Conservation (phyloP, 2,888 invertebrate species). For the Molanna angustata region DNA sequence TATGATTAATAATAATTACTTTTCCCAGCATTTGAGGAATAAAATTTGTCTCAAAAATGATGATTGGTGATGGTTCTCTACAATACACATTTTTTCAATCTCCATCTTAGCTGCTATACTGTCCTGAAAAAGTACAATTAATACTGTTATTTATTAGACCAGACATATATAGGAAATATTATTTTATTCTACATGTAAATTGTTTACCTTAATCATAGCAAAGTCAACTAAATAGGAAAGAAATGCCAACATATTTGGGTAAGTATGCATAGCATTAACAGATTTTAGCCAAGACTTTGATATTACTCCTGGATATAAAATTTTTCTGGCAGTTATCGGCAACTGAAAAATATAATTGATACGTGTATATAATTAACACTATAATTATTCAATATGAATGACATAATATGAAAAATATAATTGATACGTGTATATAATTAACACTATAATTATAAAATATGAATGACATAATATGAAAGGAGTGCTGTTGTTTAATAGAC, state of each 20-base stretch:
- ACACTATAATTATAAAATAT: too few relatives aligned
- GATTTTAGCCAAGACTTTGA: constrained; percentile 60
- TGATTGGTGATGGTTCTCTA: constrained; percentile 24
- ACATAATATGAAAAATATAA: too few relatives aligned
- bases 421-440: too few relatives aligned
- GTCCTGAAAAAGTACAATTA: constrained; percentile 22
- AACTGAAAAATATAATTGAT: constrained; percentile 39
- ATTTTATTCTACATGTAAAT: too few relatives aligned
- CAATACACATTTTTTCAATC: constrained; percentile 35
- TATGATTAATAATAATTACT: too few relatives aligned
- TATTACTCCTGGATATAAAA: constrained; percentile 55
- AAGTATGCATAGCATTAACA: constrained; percentile 57
- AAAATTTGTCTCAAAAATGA: constrained; percentile 18
- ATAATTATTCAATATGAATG: too few relatives aligned
- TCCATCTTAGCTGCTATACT: constrained; percentile 36
- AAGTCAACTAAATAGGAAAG: constrained; percentile 53
- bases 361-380: too few relatives aligned
- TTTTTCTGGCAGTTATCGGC: constrained; percentile 50
- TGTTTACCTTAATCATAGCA: constrained; percentile 46
- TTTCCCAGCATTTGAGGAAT: constrained; percentile 22
- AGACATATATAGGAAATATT: too few relatives aligned
- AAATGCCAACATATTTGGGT: constrained; percentile 57
- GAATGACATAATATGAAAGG: too few relatives aligned
- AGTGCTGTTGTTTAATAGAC: too few relatives aligned
- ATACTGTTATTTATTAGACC: not conserved